Evolutionary conservation across 2,888 invertebrate species (phyloP).

Genomic region (Autographa gamma): DNA sequence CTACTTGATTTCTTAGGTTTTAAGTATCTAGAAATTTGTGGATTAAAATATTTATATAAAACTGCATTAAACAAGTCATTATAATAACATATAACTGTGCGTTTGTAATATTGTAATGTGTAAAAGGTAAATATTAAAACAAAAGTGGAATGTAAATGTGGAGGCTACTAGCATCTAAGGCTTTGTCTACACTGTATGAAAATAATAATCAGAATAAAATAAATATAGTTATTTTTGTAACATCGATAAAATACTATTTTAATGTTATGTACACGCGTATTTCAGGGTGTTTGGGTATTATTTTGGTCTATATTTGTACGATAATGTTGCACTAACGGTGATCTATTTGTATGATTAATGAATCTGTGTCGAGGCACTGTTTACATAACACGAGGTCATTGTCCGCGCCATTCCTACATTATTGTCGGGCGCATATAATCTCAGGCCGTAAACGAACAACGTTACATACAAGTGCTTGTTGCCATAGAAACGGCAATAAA

Average conservation of each 20-base stretch:
- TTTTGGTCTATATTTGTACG: constrained; percentile 88
- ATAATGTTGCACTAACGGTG: constrained; percentile 83
- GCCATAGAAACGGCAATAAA: constrained; percentile 66
- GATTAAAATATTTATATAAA: constrained; percentile 43
- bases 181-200: constrained; percentile 75
- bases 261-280: constrained; percentile 74
- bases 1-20: constrained; percentile 77
- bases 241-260: constrained; percentile 78
- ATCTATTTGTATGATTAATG: constrained; percentile 61
- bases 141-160: constrained; percentile 79
- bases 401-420: constrained; percentile 61
- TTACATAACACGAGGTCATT: constrained; percentile 38
- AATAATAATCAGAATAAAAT: constrained; percentile 65
- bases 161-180: constrained; percentile 84
- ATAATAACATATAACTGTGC: constrained; percentile 73
- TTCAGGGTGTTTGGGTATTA: constrained; percentile 78
- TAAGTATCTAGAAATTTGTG: constrained; percentile 70
- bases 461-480: constrained; percentile 70
- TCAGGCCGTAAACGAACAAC: constrained; percentile 70
- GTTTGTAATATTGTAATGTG: constrained; percentile 61
- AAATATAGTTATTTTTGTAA: constrained; percentile 69
- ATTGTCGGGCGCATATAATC: constrained; percentile 78
- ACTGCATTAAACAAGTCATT: constrained; percentile 64
- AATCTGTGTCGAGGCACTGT: constrained; percentile 76
- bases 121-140: constrained; percentile 42